Evolutionary conservation across 2,888 invertebrate species (phyloP), one percentile per base, ranked within the genome.

Genomic region (Hipparchia sbordonii): DNA sequence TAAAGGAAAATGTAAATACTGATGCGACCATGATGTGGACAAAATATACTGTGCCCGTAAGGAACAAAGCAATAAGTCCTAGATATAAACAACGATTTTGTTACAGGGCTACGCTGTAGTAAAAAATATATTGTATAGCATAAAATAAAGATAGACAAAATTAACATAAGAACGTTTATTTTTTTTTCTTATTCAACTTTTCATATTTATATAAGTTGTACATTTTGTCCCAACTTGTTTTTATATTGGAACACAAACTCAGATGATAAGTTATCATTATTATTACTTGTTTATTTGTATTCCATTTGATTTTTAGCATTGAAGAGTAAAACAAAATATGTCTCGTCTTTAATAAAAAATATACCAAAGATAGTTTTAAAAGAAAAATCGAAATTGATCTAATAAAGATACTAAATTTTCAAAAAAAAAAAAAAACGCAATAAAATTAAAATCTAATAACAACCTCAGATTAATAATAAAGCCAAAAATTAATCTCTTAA

Each of bases 31-130:
- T 65, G 52, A 33, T 52, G 52, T 65, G 2, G n/a, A 12, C 51
- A 65, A 63, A 56, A 48, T 52, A 52, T 65, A 33, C 65, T 65
- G 52, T 52, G 39, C 23, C 65, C 52, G 10, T 65, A 65, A 65
- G 65, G 52, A 65, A 51, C 51, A 65, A 65, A 52, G 65, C 65
- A 65, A 65, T 65, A 65, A 65, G 65, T 65, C 51, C 51, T 65
- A 52, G 65, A 65, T 65, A 51, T 51, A 33, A 52, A 52, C 52
- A 51, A 52, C 39, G 39, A 65, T 65, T 52, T 65, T 52, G 65
- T 65, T 33, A 51, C 9, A n/a, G 33, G 51, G 52, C 4, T 52
- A 12, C 33, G 12, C 13, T 65, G 23, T 62, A 48, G n/a, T n/a
- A 62, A 33, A 10, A 61, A 52, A 65, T 65, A 33, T 65, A 33